These are phyloP conservation scores for Spisula solida DNA, from an alignment of 2,888 invertebrate species.

Conservation along the genomic window DNA sequence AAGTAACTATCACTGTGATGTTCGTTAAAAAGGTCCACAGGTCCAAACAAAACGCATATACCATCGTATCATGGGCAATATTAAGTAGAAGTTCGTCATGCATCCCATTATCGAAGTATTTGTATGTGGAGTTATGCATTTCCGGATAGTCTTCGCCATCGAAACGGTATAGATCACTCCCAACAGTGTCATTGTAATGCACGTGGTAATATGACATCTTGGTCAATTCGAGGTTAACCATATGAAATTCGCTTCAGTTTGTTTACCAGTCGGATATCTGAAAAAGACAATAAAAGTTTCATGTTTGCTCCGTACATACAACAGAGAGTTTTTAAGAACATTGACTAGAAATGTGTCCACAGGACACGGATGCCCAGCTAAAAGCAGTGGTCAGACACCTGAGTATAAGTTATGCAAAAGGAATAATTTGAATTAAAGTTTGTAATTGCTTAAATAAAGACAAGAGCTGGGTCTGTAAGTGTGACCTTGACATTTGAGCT, in stretches of 20 bases:
- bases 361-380: too few species aligned
- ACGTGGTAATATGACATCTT: not conserved
- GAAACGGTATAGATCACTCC: not conserved
- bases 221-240: not conserved
- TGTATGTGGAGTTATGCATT: not conserved
- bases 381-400: too few species aligned
- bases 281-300: not conserved
- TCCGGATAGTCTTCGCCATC: not conserved
- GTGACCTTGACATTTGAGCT: too few species aligned
- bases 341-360: too few species aligned
- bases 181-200: not conserved
- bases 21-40: slow-evolving; percentile 53
- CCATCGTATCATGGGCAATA: slow-evolving; percentile 40
- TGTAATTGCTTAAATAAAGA: too few species aligned
- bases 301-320: too few species aligned
- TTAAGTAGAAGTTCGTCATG: slow-evolving; percentile 22
- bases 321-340: too few species aligned
- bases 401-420: too few species aligned
- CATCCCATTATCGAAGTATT: slow-evolving; percentile 27
- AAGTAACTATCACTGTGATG: slow-evolving; percentile 36
- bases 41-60: slow-evolving; percentile 44
- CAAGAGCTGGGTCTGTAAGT: too few species aligned
- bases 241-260: not conserved
- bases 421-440: too few species aligned
- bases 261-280: not conserved